A percentile compares a stretch with the other conserved stretches of the same genome.
phyloP scores from a whole-genome alignment of 2,797 vertebrate genomes.

The Parambassis ranga region DNA sequence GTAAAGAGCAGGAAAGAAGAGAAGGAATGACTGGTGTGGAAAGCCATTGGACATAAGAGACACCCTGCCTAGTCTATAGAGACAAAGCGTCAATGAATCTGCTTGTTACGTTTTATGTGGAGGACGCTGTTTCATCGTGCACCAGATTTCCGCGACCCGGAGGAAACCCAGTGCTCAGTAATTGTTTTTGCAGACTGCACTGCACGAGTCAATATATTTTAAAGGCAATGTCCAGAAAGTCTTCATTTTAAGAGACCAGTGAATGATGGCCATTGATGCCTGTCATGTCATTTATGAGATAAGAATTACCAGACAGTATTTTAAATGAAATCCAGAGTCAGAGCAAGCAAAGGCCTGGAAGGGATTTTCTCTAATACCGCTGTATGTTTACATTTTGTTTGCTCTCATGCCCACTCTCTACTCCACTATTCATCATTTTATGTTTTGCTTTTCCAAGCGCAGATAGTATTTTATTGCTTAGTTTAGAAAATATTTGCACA shows the following conservation, averaged over 20 bases:
- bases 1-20: slow-evolving; percentile 12
- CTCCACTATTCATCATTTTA: not conserved
- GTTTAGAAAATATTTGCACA: slow-evolving; percentile 29
- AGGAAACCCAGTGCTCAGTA: slow-evolving; percentile 45
- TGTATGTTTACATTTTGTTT: slow-evolving; percentile 18
- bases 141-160: slow-evolving; percentile 62
- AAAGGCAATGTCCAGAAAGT: slow-evolving; percentile 60
- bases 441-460: slow-evolving; percentile 2
- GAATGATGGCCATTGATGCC: slow-evolving; percentile 55
- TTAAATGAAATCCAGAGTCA: slow-evolving; percentile 55
- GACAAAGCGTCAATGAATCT: slow-evolving; percentile 66
- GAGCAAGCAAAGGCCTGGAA: not conserved
- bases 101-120: slow-evolving; percentile 69
- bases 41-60: slow-evolving; percentile 39
- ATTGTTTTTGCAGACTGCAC: slow-evolving; percentile 69
- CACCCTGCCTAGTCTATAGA: slow-evolving; percentile 34
- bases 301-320: slow-evolving; percentile 44
- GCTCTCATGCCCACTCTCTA: not conserved
- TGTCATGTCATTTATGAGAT: slow-evolving; percentile 70
- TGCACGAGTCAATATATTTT: slow-evolving; percentile 58
- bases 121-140: slow-evolving; percentile 66
- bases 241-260: slow-evolving; percentile 56
- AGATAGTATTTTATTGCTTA: slow-evolving; percentile 8
- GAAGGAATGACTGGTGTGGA: slow-evolving; percentile 25
- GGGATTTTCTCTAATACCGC: not conserved